These are phyloP conservation scores for Lepidurus couesii DNA, from an alignment of 1,140 invertebrate species.

Conservation along the genomic window DNA sequence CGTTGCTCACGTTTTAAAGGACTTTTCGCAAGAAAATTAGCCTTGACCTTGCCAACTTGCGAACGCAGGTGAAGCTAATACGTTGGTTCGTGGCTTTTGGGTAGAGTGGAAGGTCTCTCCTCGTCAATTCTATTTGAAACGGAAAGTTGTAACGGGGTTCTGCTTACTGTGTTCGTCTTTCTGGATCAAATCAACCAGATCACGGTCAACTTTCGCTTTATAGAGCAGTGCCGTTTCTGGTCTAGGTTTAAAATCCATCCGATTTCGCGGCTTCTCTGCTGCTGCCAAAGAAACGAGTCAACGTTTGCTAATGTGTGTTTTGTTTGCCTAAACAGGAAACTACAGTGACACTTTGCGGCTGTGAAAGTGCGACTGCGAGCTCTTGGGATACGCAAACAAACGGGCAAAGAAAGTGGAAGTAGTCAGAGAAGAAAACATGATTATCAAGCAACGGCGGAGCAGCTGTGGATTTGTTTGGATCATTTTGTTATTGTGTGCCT, in stretches of 20 bases:
- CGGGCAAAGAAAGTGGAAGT: not conserved
- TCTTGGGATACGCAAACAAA: not conserved
- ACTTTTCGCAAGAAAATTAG: not conserved
- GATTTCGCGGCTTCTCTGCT: constrained; percentile 1
- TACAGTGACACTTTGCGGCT: not conserved
- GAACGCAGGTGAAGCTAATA: not conserved
- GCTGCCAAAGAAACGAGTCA: not conserved
- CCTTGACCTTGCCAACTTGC: not conserved
- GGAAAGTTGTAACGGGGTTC: not conserved
- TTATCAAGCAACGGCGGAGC: not conserved
- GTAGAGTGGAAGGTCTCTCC: not conserved
- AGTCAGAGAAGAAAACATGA: constrained; percentile 4
- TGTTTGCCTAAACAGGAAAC: not conserved
- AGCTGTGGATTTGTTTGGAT: not conserved
- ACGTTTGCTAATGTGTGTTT: constrained; percentile 9
- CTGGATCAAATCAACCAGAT: not conserved
- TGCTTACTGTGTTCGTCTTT: not conserved
- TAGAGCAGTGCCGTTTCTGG: not conserved
- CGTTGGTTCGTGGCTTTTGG: not conserved
- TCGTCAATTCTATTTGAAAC: not conserved
- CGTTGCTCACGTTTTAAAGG: not conserved
- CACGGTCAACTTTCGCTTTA: not conserved
- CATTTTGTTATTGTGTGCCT: not conserved
- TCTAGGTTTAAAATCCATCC: not conserved
- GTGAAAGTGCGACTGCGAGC: constrained; percentile 3